Conservation (phyloP, 23 tunicate species). For the Oikopleura vanhoeffeni region DNA sequence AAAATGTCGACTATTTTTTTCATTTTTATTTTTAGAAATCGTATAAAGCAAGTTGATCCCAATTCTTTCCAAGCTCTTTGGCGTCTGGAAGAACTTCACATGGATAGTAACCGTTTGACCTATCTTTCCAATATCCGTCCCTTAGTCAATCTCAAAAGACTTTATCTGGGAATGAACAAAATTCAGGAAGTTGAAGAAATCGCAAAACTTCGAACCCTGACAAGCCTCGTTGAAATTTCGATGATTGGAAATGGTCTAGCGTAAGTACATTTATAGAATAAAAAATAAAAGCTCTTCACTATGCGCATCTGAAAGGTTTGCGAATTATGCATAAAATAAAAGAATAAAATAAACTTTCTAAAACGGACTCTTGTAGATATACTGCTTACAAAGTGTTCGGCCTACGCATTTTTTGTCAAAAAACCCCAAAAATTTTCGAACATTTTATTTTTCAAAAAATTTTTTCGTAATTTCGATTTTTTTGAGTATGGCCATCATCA, state of each 20-base stretch:
- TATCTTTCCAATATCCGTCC: slow-evolving; percentile 64
- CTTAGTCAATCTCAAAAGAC: slow-evolving; percentile 62
- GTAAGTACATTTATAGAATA: too few species aligned
- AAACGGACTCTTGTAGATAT: too few species aligned
- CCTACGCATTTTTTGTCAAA: too few species aligned
- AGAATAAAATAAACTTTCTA: too few species aligned
- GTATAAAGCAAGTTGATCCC: not conserved
- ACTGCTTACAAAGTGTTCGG: too few species aligned
- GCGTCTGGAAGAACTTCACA: slow-evolving; percentile 45
- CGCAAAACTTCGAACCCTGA: slow-evolving; percentile 55
- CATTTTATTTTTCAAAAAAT: too few species aligned
- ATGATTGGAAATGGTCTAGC: slow-evolving; percentile 94
- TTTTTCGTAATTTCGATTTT: too few species aligned
- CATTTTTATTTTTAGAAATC: not conserved
- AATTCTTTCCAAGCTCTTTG: not conserved
- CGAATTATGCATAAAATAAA: too few species aligned
- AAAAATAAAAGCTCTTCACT: too few species aligned
- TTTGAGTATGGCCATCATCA: too few species aligned
- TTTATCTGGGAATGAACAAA: slow-evolving; percentile 78
- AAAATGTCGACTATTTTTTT: not conserved
- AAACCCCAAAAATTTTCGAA: too few species aligned
- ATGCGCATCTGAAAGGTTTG: too few species aligned
- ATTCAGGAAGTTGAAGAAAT: slow-evolving; percentile 86
- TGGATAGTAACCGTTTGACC: slow-evolving; percentile 62
- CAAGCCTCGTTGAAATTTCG: slow-evolving; percentile 62